Conservation (phyloP, 2,888 invertebrate genomes). For the Apodemia zela region DNA sequence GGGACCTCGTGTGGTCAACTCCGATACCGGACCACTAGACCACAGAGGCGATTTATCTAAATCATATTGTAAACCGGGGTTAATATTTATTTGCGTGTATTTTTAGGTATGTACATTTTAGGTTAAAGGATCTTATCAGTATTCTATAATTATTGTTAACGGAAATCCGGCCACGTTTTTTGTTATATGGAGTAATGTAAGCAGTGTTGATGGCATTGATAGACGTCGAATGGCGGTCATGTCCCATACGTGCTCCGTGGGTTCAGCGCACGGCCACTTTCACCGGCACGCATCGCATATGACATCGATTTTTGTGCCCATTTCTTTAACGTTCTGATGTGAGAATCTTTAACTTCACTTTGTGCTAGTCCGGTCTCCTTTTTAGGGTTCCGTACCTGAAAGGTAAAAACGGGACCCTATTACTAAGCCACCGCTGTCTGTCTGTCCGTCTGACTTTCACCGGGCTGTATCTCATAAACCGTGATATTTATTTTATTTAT, state of each 20-base stretch:
- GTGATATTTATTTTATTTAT: too few species aligned
- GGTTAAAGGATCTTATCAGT: slow-evolving; percentile 28
- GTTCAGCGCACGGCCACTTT: slow-evolving; percentile 49
- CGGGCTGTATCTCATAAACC: too few species aligned
- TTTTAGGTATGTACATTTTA: slow-evolving; percentile 31
- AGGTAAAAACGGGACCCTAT: too few species aligned
- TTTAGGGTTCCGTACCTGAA: too few species aligned
- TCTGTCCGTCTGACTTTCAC: too few species aligned
- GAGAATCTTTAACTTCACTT: not conserved
- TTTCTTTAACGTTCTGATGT: slow-evolving; percentile 19
- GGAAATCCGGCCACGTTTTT: slow-evolving; percentile 68
- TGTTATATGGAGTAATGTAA: slow-evolving; percentile 68
- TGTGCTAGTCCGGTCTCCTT: too few species aligned
- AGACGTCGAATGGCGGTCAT: slow-evolving; percentile 53
- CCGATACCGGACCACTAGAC: too few species aligned
- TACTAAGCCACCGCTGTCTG: too few species aligned
- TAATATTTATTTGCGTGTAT: not conserved
- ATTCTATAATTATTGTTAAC: slow-evolving; percentile 36
- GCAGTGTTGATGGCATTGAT: slow-evolving; percentile 63
- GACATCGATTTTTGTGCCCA: slow-evolving; percentile 57
- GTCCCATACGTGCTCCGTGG: slow-evolving; percentile 37
- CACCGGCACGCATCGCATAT: slow-evolving; percentile 56
- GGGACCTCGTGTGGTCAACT: too few species aligned
- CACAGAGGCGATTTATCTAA: too few species aligned
- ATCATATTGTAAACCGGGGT: too few species aligned